Conservation (phyloP, 2,113 vertebrate species). For the Dolichotis patagonum region DNA sequence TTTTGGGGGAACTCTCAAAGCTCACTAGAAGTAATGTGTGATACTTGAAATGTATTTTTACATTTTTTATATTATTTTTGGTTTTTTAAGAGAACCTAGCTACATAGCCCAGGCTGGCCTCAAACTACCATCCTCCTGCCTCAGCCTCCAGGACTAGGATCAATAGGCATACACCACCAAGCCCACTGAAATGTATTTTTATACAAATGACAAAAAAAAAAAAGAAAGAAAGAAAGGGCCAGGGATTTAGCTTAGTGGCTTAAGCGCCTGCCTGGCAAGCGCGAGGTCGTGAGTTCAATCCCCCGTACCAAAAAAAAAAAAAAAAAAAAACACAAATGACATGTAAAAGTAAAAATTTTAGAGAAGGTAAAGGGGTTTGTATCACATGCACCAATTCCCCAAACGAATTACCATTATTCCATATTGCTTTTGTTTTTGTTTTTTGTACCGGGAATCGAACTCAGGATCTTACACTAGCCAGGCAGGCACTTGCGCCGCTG, state of each 20-base stretch:
- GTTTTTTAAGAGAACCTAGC: background rate
- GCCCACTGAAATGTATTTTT: background rate
- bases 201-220: constrained; percentile 57
- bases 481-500: no score
- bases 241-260: no score
- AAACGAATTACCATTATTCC: background rate
- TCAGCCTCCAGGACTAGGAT: background rate
- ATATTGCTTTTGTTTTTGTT: no score
- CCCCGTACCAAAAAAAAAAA: no score
- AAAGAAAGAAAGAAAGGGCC: no score
- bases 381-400: background rate
- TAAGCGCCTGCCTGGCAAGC: no score
- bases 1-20: constrained; percentile 10
- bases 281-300: no score
- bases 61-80: background rate
- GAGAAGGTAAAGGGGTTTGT: background rate
- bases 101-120: background rate
- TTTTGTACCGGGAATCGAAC: no score
- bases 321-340: no score
- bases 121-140: background rate
- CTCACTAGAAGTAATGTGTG: constrained; percentile 16
- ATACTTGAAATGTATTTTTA: constrained; percentile 36
- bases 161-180: background rate
- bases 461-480: no score
- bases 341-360: constrained; percentile 27